phyloP scores from a whole-genome alignment of 92 coral and sea anemone genomes.

The Phymanthus crucifer region DNA sequence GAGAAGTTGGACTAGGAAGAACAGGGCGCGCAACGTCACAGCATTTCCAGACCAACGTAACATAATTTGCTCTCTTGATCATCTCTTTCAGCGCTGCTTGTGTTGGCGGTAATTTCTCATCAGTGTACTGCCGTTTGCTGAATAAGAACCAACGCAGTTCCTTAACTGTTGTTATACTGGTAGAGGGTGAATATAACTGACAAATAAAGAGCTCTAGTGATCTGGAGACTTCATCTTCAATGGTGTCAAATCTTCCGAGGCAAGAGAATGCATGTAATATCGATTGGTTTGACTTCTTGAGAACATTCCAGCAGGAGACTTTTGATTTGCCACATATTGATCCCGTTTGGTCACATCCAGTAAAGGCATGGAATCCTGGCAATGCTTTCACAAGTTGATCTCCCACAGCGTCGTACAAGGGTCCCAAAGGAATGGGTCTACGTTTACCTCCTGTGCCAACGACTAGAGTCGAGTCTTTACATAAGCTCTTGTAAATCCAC shows the following conservation, averaged over 20 bases:
- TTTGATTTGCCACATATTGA: constrained; percentile 46
- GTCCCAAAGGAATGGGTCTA: constrained; percentile 35
- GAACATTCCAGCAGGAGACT: constrained; percentile 50
- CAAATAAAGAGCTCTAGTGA: constrained; percentile 42
- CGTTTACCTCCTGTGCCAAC: constrained; percentile 51
- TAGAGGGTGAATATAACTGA: constrained; percentile 39
- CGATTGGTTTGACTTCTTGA: constrained; percentile 41
- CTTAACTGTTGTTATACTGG: constrained; percentile 27
- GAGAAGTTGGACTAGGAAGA: constrained; percentile 46
- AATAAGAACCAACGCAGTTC: constrained; percentile 48
- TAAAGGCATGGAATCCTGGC: constrained; percentile 58
- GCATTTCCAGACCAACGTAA: constrained; percentile 46
- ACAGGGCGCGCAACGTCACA: constrained; percentile 44
- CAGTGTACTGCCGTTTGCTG: constrained; percentile 51
- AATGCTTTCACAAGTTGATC: constrained; percentile 32
- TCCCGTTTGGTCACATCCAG: constrained; percentile 55
- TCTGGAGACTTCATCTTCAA: constrained; percentile 22
- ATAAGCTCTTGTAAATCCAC: constrained; percentile 21
- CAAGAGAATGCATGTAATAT: constrained; percentile 42
- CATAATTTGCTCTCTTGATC: constrained; percentile 50
- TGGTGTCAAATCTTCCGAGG: constrained; percentile 24
- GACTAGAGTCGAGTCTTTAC: background rate
- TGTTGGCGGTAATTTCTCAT: constrained; percentile 53
- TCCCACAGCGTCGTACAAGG: constrained; percentile 37
- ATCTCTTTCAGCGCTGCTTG: constrained; percentile 41